Evolutionary conservation across 1,140 invertebrate genomes (phyloP).

Genomic region (Adoxophyes honmai): DNA sequence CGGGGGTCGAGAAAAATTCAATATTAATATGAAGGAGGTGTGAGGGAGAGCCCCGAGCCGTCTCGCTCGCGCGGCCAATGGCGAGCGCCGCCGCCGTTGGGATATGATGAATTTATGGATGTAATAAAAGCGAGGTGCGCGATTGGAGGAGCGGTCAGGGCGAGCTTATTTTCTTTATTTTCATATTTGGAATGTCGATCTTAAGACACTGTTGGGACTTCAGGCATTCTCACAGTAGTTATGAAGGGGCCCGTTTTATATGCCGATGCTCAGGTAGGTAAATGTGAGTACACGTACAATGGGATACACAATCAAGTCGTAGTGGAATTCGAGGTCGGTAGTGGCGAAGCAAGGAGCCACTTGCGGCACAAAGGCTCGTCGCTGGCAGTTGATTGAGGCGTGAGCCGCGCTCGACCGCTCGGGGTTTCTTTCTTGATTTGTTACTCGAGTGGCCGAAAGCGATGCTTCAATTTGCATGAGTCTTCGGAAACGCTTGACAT

Average conservation of each 20-base stretch:
- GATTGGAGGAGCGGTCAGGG: constrained; percentile 74
- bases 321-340: constrained; percentile 32
- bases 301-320: constrained; percentile 28
- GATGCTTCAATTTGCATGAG: constrained; percentile 71
- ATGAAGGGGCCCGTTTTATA: constrained; percentile 1
- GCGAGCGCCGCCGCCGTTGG: constrained; percentile 64
- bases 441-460: constrained; percentile 67
- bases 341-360: constrained; percentile 44
- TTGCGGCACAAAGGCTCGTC: constrained; percentile 60
- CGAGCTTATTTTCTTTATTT: constrained; percentile 75
- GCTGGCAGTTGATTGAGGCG: constrained; percentile 73
- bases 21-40: constrained; percentile 81
- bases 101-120: constrained; percentile 81
- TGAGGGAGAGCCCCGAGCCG: constrained; percentile 64
- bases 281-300: not conserved
- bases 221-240: constrained; percentile 34
- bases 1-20: constrained; percentile 78
- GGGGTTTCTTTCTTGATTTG: constrained; percentile 72
- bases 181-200: constrained; percentile 71
- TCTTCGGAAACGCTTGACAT: constrained; percentile 47
- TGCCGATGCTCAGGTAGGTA: not conserved
- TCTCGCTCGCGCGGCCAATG: constrained; percentile 75
- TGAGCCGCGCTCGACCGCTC: constrained; percentile 67
- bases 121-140: constrained; percentile 79
- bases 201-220: constrained; percentile 43